Base-by-base conservation (phyloP, 37 sponge, comb jelly and placozoan genomes). In the Halichondria panicea region DNA sequence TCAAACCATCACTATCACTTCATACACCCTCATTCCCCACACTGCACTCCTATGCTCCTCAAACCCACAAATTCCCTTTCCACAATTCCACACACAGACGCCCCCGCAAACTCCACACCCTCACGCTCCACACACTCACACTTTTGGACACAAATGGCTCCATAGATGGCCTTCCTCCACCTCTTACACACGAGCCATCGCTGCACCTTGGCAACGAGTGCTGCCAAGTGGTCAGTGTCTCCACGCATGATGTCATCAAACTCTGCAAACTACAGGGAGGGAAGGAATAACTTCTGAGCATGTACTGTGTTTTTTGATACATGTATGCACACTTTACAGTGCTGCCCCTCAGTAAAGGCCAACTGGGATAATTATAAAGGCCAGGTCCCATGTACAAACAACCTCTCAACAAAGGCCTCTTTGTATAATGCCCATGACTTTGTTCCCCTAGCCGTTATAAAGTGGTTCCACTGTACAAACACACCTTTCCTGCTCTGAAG, bases 401-500 rank as follows among this genome's bases (percentile, higher is more conserved):
- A n/a, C n/a, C n/a, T n/a, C n/a, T n/a, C n/a, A n/a, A n/a, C n/a
- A n/a, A n/a, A n/a, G n/a, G n/a, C n/a, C n/a, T n/a, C n/a, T n/a
- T n/a, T n/a, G n/a, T n/a, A n/a, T n/a, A n/a, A n/a, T n/a, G n/a
- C n/a, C n/a, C n/a, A n/a, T n/a, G n/a, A n/a, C n/a, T n/a, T n/a
- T n/a, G n/a, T n/a, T n/a, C n/a, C n/a, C n/a, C 27, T 59, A 59
- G 27, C 27, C 8, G 12, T 59, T 27, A 59, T 25, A 22, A 59
- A 48, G 52, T 48, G 52, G 15, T 15, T 15, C 52, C 11, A 15
- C 52, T 15, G 13, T 15, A 19, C 33, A 7, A 7, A 27, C 39
- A 18, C 68, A 95, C 97, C 90, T 96, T 97, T 40, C 98, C 98
- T 69, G 98, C 81, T 74, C 81, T 86, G 81, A 97, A 97, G 91